These are phyloP conservation scores for Ptilodon capucinus DNA, from an alignment of 2,888 invertebrate genomes.

Conservation along the genomic window DNA sequence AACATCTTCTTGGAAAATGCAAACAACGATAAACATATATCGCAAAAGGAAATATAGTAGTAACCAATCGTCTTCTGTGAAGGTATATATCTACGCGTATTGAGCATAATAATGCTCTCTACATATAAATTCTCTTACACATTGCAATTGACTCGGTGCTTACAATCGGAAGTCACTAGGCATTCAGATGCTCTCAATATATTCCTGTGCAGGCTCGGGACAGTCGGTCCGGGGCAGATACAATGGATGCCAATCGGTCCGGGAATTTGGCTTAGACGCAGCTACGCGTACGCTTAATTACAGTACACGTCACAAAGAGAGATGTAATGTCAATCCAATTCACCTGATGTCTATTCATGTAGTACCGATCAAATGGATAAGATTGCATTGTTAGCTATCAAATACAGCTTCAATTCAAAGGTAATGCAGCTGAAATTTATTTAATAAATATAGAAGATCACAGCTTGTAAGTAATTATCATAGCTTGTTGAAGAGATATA, in stretches of 20 bases:
- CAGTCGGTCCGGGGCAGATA: slow-evolving; percentile 46
- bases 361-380: background rate
- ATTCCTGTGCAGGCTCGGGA: slow-evolving; percentile 41
- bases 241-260: slow-evolving; percentile 74
- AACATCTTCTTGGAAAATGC: too few species aligned
- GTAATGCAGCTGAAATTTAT: background rate
- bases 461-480: background rate
- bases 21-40: background rate
- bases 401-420: background rate
- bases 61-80: background rate
- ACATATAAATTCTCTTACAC: slow-evolving; percentile 31
- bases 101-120: slow-evolving; percentile 25
- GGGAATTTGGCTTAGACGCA: slow-evolving; percentile 68
- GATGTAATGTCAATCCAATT: slow-evolving; percentile 11
- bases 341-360: background rate
- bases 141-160: slow-evolving; percentile 32
- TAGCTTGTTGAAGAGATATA: background rate
- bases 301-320: slow-evolving; percentile 18
- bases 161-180: slow-evolving; percentile 66
- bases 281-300: slow-evolving; percentile 24
- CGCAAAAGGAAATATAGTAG: background rate
- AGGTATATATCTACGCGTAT: background rate
- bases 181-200: slow-evolving; percentile 72
- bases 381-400: too few species aligned
- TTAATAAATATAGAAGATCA: background rate